These are phyloP conservation scores for Solenodon paradoxus DNA, from an alignment of 2,113 vertebrate genomes.

Conservation along the genomic window DNA sequence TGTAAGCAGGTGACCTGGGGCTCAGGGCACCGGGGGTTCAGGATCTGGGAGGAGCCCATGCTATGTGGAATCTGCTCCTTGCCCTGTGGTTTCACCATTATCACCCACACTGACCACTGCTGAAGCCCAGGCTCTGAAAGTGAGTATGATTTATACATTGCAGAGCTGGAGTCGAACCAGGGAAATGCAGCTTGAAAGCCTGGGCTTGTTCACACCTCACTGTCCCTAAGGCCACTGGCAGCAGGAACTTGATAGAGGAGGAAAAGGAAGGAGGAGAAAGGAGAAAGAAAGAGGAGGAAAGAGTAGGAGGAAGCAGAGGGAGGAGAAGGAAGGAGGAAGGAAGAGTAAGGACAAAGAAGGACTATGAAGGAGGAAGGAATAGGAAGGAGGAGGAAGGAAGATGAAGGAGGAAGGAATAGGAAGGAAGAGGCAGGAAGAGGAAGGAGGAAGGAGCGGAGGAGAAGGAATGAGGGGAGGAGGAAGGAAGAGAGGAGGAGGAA, in stretches of 20 bases:
- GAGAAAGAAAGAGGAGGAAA: too few species aligned
- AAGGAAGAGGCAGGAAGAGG: too few species aligned
- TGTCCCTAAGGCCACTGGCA: background rate
- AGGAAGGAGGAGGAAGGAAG: background rate
- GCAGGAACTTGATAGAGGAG: background rate
- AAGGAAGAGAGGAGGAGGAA: background rate
- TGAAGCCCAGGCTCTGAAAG: background rate
- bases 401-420: background rate
- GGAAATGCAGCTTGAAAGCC: background rate
- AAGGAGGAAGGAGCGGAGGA: background rate
- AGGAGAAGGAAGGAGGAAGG: background rate
- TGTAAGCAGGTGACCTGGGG: background rate
- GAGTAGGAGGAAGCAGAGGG: background rate
- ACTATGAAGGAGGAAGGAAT: too few species aligned
- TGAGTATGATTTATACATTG: background rate
- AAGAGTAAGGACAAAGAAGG: too few species aligned
- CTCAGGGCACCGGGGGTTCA: background rate
- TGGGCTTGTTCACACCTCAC: background rate
- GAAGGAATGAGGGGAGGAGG: background rate
- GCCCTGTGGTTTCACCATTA: background rate
- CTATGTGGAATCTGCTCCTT: background rate
- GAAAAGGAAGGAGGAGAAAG: background rate
- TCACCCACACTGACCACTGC: background rate
- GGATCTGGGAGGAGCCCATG: background rate
- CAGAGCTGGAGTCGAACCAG: background rate